These are phyloP conservation scores for Rhombomys opimus DNA, from an alignment of 2,113 vertebrate species.

Conservation along the genomic window DNA sequence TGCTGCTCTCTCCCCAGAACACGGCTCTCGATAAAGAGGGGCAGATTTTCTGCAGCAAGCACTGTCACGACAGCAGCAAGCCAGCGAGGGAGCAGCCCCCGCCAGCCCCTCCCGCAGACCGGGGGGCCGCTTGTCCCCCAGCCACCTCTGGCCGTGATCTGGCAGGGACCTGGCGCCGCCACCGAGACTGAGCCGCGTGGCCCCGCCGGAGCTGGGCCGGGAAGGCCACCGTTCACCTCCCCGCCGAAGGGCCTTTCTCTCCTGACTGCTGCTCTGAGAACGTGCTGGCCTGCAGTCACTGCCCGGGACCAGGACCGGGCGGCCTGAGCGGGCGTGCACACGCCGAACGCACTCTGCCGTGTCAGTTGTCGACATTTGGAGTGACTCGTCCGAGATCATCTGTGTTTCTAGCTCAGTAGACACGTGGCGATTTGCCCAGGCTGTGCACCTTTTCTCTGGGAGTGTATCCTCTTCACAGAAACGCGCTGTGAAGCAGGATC, in stretches of 20 bases:
- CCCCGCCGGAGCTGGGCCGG: neutral
- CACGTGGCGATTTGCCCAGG: neutral
- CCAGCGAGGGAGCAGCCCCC: slow-evolving; percentile 75
- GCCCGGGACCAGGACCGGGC: neutral
- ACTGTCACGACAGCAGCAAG: slow-evolving; percentile 79
- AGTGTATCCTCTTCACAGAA: neutral
- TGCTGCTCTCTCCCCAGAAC: slow-evolving; percentile 88
- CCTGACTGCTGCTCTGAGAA: slow-evolving; percentile 9
- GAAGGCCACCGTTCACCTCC: neutral
- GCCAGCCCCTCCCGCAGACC: slow-evolving; percentile 74
- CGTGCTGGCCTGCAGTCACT: neutral
- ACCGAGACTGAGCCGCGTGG: slow-evolving; percentile 69
- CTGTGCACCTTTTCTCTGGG: neutral
- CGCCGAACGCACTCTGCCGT: neutral
- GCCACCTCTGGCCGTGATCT: slow-evolving; percentile 6
- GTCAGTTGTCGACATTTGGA: neutral
- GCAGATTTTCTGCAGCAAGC: slow-evolving; percentile 90
- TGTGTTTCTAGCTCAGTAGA: neutral
- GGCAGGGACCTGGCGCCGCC: slow-evolving; percentile 81
- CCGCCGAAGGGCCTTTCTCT: neutral
- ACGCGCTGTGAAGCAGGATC: neutral
- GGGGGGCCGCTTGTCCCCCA: slow-evolving; percentile 49
- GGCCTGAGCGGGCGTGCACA: neutral
- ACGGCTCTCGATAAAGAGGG: slow-evolving; percentile 98
- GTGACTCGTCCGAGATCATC: neutral